Conservation (phyloP, 2,888 invertebrate genomes). For the Oeneis ivallda region DNA sequence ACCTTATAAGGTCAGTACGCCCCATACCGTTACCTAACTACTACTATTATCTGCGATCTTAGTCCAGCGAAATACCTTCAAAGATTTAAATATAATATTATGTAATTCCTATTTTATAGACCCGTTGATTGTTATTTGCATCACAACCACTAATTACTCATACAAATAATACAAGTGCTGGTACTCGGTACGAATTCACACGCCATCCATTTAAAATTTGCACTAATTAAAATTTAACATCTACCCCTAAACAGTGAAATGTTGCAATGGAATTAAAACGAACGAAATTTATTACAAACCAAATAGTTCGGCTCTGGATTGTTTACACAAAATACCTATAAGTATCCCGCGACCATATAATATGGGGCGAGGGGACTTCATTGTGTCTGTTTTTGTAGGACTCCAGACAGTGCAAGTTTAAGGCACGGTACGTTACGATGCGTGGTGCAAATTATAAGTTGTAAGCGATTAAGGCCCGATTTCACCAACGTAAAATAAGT, state of each 20-base stretch:
- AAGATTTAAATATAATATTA: background rate
- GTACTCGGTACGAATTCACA: constrained; percentile 9
- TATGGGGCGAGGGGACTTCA: constrained; percentile 63
- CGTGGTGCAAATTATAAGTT: constrained; percentile 46
- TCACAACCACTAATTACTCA: background rate
- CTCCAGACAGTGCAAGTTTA: constrained; percentile 52
- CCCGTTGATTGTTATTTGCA: background rate
- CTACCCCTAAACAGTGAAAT: constrained; percentile 41
- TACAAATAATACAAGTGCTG: background rate
- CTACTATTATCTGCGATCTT: background rate
- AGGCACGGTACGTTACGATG: constrained; percentile 28
- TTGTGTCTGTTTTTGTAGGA: constrained; percentile 37
- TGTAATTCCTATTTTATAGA: background rate
- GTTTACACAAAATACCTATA: constrained; percentile 73
- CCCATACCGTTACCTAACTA: background rate
- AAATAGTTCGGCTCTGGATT: constrained; percentile 65
- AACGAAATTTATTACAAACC: constrained; percentile 69
- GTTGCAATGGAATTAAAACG: constrained; percentile 56
- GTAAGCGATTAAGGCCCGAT: background rate
- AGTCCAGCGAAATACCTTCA: background rate
- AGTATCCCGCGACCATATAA: constrained; percentile 53
- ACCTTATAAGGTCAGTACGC: background rate
- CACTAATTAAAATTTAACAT: constrained; percentile 29
- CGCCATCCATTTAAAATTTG: constrained; percentile 15
- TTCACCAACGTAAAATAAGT: no score